Percentiles rank a stretch among this genome's conserved stretches.
Conservation (phyloP, 2,888 invertebrate genomes). For the Drosophila subquinaria region DNA sequence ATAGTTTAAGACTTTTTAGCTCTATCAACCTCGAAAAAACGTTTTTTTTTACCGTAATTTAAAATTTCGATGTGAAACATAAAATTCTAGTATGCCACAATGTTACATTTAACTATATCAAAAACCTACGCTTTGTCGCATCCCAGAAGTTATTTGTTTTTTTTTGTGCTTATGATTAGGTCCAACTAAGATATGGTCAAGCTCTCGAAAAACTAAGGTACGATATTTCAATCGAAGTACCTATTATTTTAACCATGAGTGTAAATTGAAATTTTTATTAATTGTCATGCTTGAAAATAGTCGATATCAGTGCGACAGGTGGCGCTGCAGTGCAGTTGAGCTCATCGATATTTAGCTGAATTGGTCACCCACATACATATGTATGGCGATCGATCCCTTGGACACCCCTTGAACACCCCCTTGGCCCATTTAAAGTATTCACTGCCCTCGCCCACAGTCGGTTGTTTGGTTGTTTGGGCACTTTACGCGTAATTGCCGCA, state of each 20-base stretch:
- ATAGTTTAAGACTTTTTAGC: no score
- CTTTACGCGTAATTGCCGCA: constrained; percentile 74
- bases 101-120: no score
- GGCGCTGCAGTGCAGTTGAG: constrained; percentile 37
- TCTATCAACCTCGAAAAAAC: no score
- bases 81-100: no score
- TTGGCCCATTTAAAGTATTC: not conserved
- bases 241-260: not conserved
- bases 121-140: no score
- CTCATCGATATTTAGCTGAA: constrained; percentile 29
- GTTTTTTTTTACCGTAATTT: no score
- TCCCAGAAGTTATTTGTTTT: no score
- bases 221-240: no score
- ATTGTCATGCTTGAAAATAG: constrained; percentile 19
- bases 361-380: constrained; percentile 42
- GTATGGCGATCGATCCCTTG: constrained; percentile 14
- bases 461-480: constrained; percentile 67
- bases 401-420: not conserved
- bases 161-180: no score
- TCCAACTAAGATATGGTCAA: no score
- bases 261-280: not conserved
- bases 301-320: constrained; percentile 46
- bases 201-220: no score
- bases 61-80: no score
- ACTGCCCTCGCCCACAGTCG: constrained; percentile 16